Conservation (phyloP, 2,888 invertebrate genomes). For the Chymomyza procnemis region DNA sequence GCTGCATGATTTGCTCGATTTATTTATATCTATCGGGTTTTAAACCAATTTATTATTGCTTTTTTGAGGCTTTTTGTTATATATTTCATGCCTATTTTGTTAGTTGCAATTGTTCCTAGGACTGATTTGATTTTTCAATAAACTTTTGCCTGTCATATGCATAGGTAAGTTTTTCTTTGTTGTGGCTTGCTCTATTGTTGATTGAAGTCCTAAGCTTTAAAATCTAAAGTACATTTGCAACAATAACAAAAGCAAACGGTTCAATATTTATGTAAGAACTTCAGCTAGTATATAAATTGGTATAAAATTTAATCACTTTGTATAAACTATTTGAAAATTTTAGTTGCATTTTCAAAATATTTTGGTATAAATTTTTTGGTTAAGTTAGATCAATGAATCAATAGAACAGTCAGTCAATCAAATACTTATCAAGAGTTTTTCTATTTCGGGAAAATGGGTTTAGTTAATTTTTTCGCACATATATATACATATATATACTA, state of each 20-base stretch:
- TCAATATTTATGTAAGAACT: no score
- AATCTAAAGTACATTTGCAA: neutral
- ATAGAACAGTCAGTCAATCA: no score
- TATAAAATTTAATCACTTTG: no score
- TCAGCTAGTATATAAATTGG: no score
- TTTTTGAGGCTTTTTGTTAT: neutral
- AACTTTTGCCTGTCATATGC: neutral
- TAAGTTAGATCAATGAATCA: no score
- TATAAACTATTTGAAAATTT: no score
- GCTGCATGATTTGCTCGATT: neutral
- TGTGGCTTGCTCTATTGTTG: neutral
- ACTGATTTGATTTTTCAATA: neutral
- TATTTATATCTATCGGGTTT: neutral
- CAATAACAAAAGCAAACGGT: neutral
- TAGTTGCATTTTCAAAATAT: no score
- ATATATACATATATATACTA: no score
- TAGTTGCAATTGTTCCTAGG: neutral
- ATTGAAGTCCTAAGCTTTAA: neutral
- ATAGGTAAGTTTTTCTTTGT: neutral
- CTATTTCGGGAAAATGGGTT: no score
- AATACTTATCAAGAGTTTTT: no score
- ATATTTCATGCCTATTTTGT: neutral
- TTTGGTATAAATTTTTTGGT: no score
- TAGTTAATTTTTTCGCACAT: no score
- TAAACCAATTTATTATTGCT: neutral